Evolutionary conservation across 2,113 vertebrate species (phyloP).

Genomic region (Centropus bengalensis): DNA sequence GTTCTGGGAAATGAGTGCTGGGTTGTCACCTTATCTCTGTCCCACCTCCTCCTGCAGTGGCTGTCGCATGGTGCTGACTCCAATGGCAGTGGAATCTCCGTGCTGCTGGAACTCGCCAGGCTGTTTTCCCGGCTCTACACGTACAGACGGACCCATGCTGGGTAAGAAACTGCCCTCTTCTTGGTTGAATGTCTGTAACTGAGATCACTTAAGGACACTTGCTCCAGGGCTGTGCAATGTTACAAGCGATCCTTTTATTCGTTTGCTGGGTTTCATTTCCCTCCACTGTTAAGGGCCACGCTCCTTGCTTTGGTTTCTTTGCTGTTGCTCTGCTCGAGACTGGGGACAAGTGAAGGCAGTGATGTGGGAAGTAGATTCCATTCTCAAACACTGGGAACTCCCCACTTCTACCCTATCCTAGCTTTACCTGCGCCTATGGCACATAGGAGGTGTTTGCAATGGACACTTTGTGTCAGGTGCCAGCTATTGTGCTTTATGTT

Average conservation of each 20-base stretch:
- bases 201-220: not conserved
- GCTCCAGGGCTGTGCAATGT: not conserved
- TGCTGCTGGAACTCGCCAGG: conserved; percentile 92
- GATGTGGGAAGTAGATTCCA: not conserved
- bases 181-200: not conserved
- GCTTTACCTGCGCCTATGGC: not conserved
- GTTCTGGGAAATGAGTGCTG: not conserved
- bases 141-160: conserved; percentile 96
- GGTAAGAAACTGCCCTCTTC: conserved; percentile 71
- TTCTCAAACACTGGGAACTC: not conserved
- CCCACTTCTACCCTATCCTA: not conserved
- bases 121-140: conserved; percentile 97
- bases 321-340: not conserved
- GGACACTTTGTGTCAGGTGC: not conserved
- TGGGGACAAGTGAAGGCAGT: not conserved
- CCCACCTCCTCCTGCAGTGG: conserved; percentile 79
- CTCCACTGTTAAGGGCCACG: not conserved
- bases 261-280: not conserved
- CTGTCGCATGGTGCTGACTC: conserved; percentile 95
- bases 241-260: not conserved
- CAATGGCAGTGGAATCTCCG: conserved; percentile 91
- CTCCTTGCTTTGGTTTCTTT: not conserved
- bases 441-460: not conserved
- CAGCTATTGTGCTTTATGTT: not conserved
- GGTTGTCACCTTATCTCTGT: not conserved